Evolutionary conservation across 2,113 vertebrate species (phyloP).

Genomic region (Epinephelus cyanopodus): DNA sequence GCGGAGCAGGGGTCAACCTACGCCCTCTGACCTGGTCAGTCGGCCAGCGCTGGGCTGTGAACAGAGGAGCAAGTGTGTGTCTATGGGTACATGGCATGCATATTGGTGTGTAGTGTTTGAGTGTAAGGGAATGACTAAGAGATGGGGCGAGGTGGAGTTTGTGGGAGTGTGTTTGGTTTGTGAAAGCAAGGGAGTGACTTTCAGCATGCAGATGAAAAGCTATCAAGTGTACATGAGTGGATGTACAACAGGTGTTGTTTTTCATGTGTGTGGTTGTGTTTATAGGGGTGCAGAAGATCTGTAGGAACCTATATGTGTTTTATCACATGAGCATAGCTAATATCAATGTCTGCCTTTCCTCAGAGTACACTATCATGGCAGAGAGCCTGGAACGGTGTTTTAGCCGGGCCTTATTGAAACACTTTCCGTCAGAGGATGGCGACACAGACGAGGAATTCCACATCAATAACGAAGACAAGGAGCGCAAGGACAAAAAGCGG

Average conservation of each 20-base stretch:
- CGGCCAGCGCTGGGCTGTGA: conserved; percentile 40
- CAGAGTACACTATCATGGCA: conserved; percentile 98
- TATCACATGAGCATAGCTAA: not conserved
- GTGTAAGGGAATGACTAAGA: not conserved
- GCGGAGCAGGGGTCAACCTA: conserved; percentile 68
- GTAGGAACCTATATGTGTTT: not conserved
- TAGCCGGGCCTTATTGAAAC: conserved; percentile 93
- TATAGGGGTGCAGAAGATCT: not conserved
- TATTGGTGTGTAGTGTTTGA: not conserved
- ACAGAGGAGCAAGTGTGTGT: conserved; percentile 44
- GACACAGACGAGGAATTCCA: conserved; percentile 98
- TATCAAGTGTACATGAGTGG: not conserved
- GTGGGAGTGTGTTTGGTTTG: conserved; percentile 1
- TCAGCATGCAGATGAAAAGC: not conserved
- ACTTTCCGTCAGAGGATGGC: conserved; percentile 95
- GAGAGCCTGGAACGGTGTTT: conserved; percentile 96
- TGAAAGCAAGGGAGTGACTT: not conserved
- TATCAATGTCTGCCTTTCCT: conserved; percentile 6
- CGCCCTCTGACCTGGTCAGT: conserved; percentile 81
- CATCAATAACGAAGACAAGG: conserved; percentile 88
- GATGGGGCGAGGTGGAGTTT: not conserved
- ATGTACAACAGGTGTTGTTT: not conserved
- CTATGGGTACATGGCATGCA: conserved; percentile 1
- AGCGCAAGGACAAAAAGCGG: conserved; percentile 91
- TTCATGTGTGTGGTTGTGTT: not conserved